These are phyloP conservation scores for Orchestes rusci DNA, from an alignment of 2,888 invertebrate species.

Conservation along the genomic window DNA sequence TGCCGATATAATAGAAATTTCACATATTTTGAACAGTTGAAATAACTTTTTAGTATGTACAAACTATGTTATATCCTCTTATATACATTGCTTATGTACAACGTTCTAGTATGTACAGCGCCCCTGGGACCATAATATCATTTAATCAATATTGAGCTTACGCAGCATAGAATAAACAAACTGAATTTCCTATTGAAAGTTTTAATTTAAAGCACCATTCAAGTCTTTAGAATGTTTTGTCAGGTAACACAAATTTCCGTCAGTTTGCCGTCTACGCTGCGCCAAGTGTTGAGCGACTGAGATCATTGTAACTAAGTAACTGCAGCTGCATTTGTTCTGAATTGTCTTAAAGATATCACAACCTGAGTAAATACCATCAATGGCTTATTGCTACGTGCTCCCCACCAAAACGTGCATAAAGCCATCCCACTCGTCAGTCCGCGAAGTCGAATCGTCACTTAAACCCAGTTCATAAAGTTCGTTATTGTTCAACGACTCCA, in stretches of 20 bases:
- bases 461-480: slow-evolving; percentile 70
- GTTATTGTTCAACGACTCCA: slow-evolving; percentile 75
- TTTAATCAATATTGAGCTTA: slow-evolving; percentile 21
- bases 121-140: slow-evolving; percentile 19
- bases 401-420: slow-evolving; percentile 66
- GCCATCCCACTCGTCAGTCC: slow-evolving; percentile 50
- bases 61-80: slow-evolving; percentile 37
- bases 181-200: background rate
- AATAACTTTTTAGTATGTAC: slow-evolving; percentile 35
- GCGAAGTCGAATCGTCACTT: slow-evolving; percentile 45
- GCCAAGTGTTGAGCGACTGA: slow-evolving; percentile 39
- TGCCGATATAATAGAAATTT: slow-evolving; percentile 41
- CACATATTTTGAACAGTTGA: slow-evolving; percentile 39
- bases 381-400: slow-evolving; percentile 49
- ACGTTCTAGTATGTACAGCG: slow-evolving; percentile 17
- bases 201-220: slow-evolving; percentile 3
- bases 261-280: slow-evolving; percentile 23
- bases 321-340: background rate
- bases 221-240: too few species aligned
- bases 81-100: slow-evolving; percentile 44
- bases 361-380: slow-evolving; percentile 36
- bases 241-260: too few species aligned
- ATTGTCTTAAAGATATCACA: slow-evolving; percentile 36
- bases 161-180: slow-evolving; percentile 17
- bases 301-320: slow-evolving; percentile 31